A percentile compares a stretch with the other conserved stretches of the same genome.
phyloP scores from a whole-genome alignment of 2,797 vertebrate species.

The Tolypeutes matacus region DNA sequence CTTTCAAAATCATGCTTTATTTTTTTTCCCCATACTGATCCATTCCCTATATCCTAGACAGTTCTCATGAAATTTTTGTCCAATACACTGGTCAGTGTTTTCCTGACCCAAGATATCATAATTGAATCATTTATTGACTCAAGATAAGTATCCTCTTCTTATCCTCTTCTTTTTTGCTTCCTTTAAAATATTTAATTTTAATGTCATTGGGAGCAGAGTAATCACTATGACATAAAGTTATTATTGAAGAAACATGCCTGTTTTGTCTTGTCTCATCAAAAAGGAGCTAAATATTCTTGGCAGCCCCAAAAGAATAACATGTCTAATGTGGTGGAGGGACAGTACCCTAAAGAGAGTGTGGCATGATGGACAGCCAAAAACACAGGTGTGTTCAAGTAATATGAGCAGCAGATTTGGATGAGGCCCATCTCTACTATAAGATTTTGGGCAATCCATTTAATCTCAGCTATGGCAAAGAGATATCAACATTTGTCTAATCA shows the following conservation, averaged over 20 bases:
- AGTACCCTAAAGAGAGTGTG: background rate
- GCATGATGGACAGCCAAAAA: background rate
- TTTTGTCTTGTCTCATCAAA: background rate
- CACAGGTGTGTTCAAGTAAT: background rate
- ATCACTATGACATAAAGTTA: background rate
- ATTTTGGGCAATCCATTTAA: background rate
- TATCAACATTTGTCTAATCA: background rate
- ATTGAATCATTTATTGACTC: background rate
- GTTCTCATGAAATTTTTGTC: background rate
- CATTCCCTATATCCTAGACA: background rate
- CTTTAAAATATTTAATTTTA: conserved; percentile 30
- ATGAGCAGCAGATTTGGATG: background rate
- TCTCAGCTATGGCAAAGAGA: background rate
- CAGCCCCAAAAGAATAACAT: background rate
- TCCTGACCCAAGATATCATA: background rate
- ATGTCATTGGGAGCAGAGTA: background rate
- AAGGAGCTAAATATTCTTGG: background rate
- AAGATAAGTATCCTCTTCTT: background rate
- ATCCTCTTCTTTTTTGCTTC: conserved; percentile 1
- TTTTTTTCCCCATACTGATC: background rate
- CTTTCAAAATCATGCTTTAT: background rate
- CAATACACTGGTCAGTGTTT: background rate
- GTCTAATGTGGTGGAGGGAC: background rate
- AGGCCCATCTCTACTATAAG: background rate
- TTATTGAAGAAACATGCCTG: background rate